Percentiles rank a stretch among this genome's conserved stretches.
Evolutionary conservation across 2,888 invertebrate genomes (phyloP).

Genomic region (Thereva nobilitata): DNA sequence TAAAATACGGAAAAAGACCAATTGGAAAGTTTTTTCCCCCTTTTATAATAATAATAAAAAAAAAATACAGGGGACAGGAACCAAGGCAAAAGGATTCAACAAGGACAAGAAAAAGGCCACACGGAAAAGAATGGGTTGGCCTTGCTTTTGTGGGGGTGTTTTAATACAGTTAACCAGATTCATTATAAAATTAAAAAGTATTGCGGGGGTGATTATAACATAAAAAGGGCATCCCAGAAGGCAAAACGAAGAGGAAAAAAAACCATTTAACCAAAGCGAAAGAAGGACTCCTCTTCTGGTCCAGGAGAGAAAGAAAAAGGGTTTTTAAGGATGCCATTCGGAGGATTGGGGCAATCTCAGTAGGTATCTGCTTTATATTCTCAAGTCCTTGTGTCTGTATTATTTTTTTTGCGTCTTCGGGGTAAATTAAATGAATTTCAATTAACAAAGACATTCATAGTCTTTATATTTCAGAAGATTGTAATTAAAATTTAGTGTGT

Average conservation of each 20-base stretch:
- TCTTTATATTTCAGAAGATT: constrained; percentile 9
- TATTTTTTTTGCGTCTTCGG: constrained; percentile 6
- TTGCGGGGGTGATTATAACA: constrained; percentile 28
- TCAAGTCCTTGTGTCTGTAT: constrained; percentile 5
- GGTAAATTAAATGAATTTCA: constrained; percentile 40
- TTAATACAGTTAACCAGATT: constrained; percentile 38
- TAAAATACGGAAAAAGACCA: constrained; percentile 5
- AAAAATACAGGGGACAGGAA: constrained; percentile 11
- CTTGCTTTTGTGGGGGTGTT: constrained; percentile 25
- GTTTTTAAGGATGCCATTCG: not conserved
- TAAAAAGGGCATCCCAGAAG: constrained; percentile 16
- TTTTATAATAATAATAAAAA: not conserved
- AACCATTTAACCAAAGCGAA: not conserved
- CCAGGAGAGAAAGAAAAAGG: constrained; percentile 15
- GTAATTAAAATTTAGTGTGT: constrained; percentile 24
- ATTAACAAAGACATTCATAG: constrained; percentile 36
- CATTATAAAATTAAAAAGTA: constrained; percentile 40
- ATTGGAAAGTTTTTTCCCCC: too few species aligned
- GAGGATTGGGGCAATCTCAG: constrained; percentile 15
- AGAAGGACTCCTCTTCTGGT: not conserved
- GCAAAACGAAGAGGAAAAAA: not conserved
- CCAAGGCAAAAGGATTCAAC: constrained; percentile 20
- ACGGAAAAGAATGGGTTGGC: constrained; percentile 14
- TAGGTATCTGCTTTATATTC: too few species aligned
- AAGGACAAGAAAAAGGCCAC: constrained; percentile 38